A percentile compares a stretch with the other conserved stretches of the same genome.
phyloP scores from a whole-genome alignment of 2,888 invertebrate genomes.

The Stegophylla sp. region DNA sequence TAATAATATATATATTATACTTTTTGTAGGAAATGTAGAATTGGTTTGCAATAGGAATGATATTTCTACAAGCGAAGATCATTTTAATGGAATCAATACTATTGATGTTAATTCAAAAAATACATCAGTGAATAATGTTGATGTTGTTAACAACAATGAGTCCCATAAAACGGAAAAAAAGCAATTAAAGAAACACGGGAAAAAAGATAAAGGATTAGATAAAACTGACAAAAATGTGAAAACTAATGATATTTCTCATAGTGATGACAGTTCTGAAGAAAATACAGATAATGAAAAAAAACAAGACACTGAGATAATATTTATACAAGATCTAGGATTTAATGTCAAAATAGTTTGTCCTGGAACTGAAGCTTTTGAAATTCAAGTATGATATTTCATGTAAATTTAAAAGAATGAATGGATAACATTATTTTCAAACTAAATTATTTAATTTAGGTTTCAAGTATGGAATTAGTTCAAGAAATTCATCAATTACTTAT shows the following conservation, averaged over 20 bases:
- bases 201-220: slow-evolving; percentile 33
- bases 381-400: slow-evolving; percentile 73
- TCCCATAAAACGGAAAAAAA: slow-evolving; percentile 25
- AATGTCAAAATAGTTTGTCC: slow-evolving; percentile 93
- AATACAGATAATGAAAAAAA: slow-evolving; percentile 61
- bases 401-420: background rate
- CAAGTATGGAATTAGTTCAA: slow-evolving; percentile 94
- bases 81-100: slow-evolving; percentile 33
- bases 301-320: slow-evolving; percentile 79
- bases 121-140: slow-evolving; percentile 26
- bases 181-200: slow-evolving; percentile 27
- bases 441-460: slow-evolving; percentile 71
- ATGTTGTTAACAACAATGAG: slow-evolving; percentile 52
- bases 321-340: slow-evolving; percentile 89
- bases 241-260: slow-evolving; percentile 20
- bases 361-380: slow-evolving; percentile 88
- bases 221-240: slow-evolving; percentile 40
- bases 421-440: background rate
- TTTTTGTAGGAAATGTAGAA: slow-evolving; percentile 18
- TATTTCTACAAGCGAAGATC: background rate
- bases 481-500: slow-evolving; percentile 98
- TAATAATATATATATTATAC: background rate
- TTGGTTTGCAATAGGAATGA: slow-evolving; percentile 6
- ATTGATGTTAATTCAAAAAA: slow-evolving; percentile 9
- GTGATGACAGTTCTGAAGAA: slow-evolving; percentile 52